Evolutionary conservation across 2,113 vertebrate genomes (phyloP).

Genomic region (Thamnophis sirtalis): DNA sequence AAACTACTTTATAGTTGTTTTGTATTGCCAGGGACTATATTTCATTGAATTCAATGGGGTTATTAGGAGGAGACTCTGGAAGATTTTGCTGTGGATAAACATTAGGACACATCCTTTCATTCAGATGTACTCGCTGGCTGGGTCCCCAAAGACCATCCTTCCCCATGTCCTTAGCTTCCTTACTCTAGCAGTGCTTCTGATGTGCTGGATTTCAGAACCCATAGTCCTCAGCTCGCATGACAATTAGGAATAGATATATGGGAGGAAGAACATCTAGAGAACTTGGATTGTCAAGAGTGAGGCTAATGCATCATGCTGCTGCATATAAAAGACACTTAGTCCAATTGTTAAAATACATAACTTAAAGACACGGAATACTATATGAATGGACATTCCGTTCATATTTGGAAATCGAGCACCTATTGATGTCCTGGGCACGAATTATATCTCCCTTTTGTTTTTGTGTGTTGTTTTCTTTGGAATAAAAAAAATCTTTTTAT

Average conservation of each 20-base stretch:
- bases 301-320: neutral
- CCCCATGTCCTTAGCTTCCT: neutral
- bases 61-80: neutral
- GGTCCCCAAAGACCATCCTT: neutral
- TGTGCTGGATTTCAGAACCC: neutral
- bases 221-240: neutral
- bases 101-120: neutral
- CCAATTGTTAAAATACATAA: neutral
- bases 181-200: neutral
- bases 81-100: neutral
- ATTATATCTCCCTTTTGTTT: neutral
- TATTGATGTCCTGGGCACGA: neutral
- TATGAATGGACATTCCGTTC: neutral
- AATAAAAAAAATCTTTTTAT: neutral
- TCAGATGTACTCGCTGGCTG: neutral
- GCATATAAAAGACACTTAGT: neutral
- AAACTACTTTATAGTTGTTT: neutral
- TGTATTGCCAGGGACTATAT: neutral
- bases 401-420: neutral
- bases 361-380: neutral
- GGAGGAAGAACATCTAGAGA: neutral
- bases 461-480: neutral
- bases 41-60: neutral
- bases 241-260: neutral
- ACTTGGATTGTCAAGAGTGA: neutral